Evolutionary conservation across 2,888 invertebrate species (phyloP).

Genomic region (Rugalucina vietnamica): DNA sequence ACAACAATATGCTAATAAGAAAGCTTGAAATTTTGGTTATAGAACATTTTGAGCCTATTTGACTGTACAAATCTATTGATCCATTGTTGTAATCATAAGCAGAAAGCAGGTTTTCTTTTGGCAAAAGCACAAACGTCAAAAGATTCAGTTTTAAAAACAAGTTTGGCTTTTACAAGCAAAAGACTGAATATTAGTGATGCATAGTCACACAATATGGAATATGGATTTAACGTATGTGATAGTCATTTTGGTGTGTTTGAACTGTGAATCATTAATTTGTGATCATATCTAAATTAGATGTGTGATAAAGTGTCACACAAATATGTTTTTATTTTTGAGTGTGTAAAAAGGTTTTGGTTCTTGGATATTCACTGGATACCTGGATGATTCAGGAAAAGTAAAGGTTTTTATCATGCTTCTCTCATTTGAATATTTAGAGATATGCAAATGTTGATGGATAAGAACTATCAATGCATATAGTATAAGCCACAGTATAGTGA

Average conservation of each 20-base stretch:
- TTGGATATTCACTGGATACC: not conserved
- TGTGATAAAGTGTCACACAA: not conserved
- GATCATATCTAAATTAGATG: conserved; percentile 3
- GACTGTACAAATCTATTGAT: no score
- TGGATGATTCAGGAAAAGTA: not conserved
- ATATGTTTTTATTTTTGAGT: not conserved
- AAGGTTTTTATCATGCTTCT: not conserved
- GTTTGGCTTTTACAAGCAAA: not conserved
- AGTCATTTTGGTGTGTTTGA: conserved; percentile 6
- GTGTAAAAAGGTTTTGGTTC: conserved; percentile 6
- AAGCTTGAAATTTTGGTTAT: no score
- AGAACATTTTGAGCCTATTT: no score
- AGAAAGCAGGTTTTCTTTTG: no score
- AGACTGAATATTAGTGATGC: not conserved
- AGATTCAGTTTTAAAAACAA: no score
- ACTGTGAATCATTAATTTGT: not conserved
- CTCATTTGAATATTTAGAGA: not conserved
- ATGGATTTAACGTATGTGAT: no score
- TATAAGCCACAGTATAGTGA: no score
- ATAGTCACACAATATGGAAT: not conserved
- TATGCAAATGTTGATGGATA: not conserved
- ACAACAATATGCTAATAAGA: no score
- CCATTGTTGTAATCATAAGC: no score
- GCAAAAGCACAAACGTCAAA: no score
- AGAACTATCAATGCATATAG: no score